Evolutionary conservation across 1,140 invertebrate genomes (phyloP).

Genomic region (Psilanteris sp.): DNA sequence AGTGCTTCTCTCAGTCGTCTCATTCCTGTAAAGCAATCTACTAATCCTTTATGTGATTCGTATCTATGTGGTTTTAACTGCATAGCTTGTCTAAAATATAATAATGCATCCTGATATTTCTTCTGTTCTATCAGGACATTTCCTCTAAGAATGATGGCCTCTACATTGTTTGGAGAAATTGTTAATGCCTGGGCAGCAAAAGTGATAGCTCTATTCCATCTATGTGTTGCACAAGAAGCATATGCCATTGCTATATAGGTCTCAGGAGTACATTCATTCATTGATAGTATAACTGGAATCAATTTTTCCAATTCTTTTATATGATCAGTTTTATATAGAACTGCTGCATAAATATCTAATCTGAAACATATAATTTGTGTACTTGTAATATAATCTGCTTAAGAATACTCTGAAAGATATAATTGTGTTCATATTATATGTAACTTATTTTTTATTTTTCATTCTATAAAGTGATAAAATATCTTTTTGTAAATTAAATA

Average conservation of each 20-base stretch:
- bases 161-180: conserved; percentile 82
- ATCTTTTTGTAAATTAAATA: too few relatives aligned
- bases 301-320: conserved; percentile 79
- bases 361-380: conserved; percentile 60
- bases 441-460: too few relatives aligned
- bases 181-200: conserved; percentile 82
- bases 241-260: conserved; percentile 85
- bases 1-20: conserved; percentile 85
- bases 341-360: conserved; percentile 78
- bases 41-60: conserved; percentile 86
- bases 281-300: conserved; percentile 72
- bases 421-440: too few relatives aligned
- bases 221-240: conserved; percentile 80
- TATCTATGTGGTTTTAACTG: conserved; percentile 81
- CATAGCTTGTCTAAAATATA: conserved; percentile 87
- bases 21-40: conserved; percentile 85
- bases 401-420: too few relatives aligned
- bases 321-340: conserved; percentile 78
- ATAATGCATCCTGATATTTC: conserved; percentile 85
- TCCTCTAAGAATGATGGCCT: conserved; percentile 86
- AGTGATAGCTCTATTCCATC: conserved; percentile 82
- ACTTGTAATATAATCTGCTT: too few relatives aligned
- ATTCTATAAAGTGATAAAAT: too few relatives aligned
- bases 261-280: conserved; percentile 80
- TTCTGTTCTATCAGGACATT: conserved; percentile 86